Evolutionary conservation across 2,113 vertebrate genomes (phyloP).

Genomic region (Trochalopteron elliotii): DNA sequence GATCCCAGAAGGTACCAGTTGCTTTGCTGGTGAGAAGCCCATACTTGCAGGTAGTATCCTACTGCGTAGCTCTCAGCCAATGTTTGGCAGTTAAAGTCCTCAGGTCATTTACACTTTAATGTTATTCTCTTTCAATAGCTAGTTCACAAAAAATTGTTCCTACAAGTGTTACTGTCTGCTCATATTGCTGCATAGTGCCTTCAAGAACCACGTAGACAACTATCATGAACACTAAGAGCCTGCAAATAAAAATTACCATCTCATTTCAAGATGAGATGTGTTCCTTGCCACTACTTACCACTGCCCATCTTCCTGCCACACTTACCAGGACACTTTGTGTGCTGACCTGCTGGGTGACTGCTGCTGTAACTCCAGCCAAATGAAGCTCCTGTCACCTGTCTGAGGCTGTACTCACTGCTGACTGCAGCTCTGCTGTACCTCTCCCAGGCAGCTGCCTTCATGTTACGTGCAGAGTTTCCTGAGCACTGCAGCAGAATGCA

Average conservation of each 20-base stretch:
- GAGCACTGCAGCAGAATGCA: background rate
- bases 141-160: background rate
- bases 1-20: background rate
- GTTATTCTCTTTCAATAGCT: background rate
- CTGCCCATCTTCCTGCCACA: background rate
- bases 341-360: background rate
- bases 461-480: fast-evolving
- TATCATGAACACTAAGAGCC: background rate
- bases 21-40: background rate
- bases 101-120: background rate
- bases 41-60: background rate
- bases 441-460: background rate
- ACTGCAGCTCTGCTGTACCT: fast-evolving
- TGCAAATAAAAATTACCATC: background rate
- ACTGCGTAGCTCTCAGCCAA: background rate
- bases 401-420: background rate
- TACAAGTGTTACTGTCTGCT: background rate
- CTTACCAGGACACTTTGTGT: fast-evolving
- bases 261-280: background rate
- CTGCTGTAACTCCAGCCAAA: background rate
- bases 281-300: background rate
- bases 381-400: background rate
- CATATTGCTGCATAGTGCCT: background rate
- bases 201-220: background rate
- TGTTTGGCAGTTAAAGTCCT: background rate